Evolutionary conservation across 2,113 vertebrate genomes (phyloP).

Genomic region (Cranoglanis bouderius): DNA sequence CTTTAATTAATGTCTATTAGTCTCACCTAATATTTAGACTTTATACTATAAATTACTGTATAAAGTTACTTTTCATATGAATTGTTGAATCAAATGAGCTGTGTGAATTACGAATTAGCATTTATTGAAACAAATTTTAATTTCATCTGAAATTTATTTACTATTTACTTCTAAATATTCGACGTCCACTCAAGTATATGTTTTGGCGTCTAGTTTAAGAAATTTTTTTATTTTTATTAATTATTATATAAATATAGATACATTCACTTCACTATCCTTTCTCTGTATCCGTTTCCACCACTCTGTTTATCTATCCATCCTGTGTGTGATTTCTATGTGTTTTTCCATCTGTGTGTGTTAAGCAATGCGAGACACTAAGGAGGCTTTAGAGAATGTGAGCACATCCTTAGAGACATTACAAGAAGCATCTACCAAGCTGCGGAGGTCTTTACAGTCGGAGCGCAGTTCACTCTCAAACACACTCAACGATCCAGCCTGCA

Average conservation of each 20-base stretch:
- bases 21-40: neutral
- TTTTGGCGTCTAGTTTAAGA: neutral
- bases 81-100: neutral
- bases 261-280: neutral
- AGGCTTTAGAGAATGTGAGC: conserved; percentile 80
- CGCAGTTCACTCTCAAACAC: conserved; percentile 76
- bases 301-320: neutral
- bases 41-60: neutral
- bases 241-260: neutral
- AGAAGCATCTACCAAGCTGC: conserved; percentile 73
- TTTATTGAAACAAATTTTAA: neutral
- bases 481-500: conserved; percentile 79
- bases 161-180: neutral
- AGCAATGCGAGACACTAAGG: conserved; percentile 87
- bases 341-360: neutral
- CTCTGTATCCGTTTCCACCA: neutral
- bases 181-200: neutral
- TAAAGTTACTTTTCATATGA: neutral
- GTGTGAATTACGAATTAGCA: neutral
- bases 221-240: no score
- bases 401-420: conserved; percentile 78
- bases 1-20: neutral
- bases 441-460: conserved; percentile 70
- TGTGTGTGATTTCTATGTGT: neutral
- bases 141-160: neutral